Evolutionary conservation across 2,113 vertebrate genomes (phyloP).

Genomic region (Ramphastos sulfuratus): DNA sequence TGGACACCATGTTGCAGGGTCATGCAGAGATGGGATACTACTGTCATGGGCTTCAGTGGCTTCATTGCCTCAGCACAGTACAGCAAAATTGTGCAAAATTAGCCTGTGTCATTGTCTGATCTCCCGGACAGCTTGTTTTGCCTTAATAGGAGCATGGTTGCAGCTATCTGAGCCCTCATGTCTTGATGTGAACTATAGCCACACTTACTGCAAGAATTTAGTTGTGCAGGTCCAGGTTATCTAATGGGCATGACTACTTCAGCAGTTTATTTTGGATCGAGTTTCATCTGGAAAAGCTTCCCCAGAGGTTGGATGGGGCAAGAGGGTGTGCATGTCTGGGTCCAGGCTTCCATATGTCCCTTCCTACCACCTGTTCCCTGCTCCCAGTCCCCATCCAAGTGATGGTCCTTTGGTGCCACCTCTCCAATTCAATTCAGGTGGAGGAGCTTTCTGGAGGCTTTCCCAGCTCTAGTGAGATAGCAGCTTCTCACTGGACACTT

Average conservation of each 20-base stretch:
- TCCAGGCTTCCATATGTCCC: background rate
- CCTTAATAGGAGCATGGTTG: background rate
- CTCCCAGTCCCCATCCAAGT: background rate
- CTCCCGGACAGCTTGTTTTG: background rate
- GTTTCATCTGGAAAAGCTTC: background rate
- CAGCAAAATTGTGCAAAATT: background rate
- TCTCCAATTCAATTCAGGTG: fast-evolving
- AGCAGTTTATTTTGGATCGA: fast-evolving
- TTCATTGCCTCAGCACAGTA: background rate
- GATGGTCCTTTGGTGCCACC: background rate
- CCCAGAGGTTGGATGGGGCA: background rate
- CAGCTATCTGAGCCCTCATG: background rate
- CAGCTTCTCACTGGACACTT: background rate
- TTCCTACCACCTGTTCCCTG: fast-evolving
- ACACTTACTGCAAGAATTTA: background rate
- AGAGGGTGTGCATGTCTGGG: fast-evolving
- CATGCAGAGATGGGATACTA: background rate
- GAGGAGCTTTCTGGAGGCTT: background rate
- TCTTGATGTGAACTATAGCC: background rate
- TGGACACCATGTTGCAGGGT: fast-evolving
- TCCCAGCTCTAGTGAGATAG: background rate
- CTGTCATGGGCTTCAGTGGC: fast-evolving
- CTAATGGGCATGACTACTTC: background rate
- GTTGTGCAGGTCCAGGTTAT: background rate
- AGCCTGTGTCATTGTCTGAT: background rate